Percentiles rank a stretch among this genome's conserved stretches.
Conservation (phyloP, 2,797 vertebrate species). For the Psittacula echo region DNA sequence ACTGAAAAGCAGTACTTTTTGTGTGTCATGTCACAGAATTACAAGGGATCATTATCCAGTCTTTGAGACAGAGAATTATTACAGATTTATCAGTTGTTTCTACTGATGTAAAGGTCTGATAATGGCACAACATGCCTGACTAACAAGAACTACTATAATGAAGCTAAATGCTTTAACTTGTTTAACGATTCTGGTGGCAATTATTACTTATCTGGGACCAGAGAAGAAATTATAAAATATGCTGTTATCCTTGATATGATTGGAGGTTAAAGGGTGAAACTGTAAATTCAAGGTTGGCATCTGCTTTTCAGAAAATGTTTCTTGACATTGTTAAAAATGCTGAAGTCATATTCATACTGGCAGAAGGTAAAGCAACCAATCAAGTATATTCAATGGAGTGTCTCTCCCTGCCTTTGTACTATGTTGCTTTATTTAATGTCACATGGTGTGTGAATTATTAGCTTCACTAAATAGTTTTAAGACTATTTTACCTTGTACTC, state of each 20-base stretch:
- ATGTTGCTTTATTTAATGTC: not conserved
- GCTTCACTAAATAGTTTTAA: not conserved
- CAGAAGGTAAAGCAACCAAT: constrained; percentile 37
- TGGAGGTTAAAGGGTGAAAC: constrained; percentile 55
- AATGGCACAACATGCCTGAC: constrained; percentile 42
- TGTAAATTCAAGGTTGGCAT: constrained; percentile 60
- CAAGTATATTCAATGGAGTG: not conserved
- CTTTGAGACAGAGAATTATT: constrained; percentile 65
- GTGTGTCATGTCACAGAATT: constrained; percentile 64
- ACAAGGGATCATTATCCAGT: constrained; percentile 66
- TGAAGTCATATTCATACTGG: not conserved
- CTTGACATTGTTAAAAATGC: constrained; percentile 23
- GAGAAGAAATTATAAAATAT: constrained; percentile 49
- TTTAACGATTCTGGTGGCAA: constrained; percentile 70
- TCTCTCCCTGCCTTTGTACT: not conserved
- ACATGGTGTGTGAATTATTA: not conserved
- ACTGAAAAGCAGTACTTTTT: constrained; percentile 63
- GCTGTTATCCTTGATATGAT: constrained; percentile 42
- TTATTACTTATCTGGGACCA: constrained; percentile 57
- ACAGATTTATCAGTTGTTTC: constrained; percentile 72
- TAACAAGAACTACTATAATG: constrained; percentile 62
- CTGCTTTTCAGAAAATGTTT: constrained; percentile 53
- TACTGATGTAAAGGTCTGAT: constrained; percentile 55
- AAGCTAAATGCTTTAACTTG: constrained; percentile 67
- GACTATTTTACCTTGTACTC: not conserved